phyloP scores from a whole-genome alignment of 2,113 vertebrate genomes.

The Podilymbus podiceps region DNA sequence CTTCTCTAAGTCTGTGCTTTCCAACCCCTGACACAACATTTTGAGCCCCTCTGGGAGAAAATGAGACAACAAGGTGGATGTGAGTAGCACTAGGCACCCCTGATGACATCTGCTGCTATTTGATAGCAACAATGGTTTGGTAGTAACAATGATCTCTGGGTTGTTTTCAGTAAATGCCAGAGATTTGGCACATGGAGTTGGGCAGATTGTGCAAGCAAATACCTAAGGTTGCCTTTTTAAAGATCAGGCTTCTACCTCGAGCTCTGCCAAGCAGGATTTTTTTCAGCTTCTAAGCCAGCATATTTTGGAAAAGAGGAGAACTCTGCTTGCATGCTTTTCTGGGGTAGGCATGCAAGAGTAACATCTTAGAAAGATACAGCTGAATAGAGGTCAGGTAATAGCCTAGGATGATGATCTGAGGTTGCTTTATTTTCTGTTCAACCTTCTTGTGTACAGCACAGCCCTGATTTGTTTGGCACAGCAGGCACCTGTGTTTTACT shows the following conservation, averaged over 20 bases:
- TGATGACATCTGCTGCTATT: background rate
- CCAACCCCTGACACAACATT: background rate
- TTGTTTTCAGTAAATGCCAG: background rate
- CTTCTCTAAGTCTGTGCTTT: background rate
- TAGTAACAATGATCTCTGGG: background rate
- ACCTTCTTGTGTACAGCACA: background rate
- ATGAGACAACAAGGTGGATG: background rate
- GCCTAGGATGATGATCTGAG: background rate
- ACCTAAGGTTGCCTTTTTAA: background rate
- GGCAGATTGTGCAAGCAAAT: background rate
- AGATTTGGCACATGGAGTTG: background rate
- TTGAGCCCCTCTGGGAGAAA: background rate
- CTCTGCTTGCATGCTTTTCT: background rate
- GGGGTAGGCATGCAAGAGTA: background rate
- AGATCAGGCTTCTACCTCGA: background rate
- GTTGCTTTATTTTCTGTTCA: background rate
- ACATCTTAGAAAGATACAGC: rapidly evolving
- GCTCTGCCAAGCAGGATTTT: background rate
- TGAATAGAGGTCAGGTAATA: background rate
- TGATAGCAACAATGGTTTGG: background rate
- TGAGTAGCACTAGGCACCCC: background rate
- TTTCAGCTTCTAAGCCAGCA: background rate
- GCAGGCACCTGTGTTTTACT: background rate
- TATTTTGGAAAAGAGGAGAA: background rate
- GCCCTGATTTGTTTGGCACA: background rate